phyloP scores from a whole-genome alignment of 2,113 vertebrate genomes.

The Physeter macrocephalus region DNA sequence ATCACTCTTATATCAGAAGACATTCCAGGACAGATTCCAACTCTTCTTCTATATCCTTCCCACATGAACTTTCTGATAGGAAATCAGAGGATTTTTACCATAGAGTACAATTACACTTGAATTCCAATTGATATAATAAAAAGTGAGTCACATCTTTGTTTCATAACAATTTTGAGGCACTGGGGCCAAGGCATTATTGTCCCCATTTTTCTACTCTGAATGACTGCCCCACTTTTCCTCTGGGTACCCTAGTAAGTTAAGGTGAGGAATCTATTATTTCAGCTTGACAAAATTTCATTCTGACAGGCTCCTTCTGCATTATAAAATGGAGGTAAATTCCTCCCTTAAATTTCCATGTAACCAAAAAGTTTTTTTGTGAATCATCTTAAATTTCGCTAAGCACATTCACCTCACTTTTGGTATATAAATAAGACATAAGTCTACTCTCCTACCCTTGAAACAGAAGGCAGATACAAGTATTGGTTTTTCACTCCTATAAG shows the following conservation, averaged over 20 bases:
- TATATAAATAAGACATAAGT: background rate
- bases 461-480: background rate
- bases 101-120: background rate
- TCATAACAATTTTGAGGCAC: background rate
- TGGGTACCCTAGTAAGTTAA: background rate
- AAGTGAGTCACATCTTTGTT: background rate
- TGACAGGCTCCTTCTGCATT: background rate
- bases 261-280: background rate
- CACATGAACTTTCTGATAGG: background rate
- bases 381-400: background rate
- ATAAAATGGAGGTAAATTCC: background rate
- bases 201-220: background rate
- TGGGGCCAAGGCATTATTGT: background rate
- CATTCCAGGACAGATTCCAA: background rate
- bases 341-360: background rate
- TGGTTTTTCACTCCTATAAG: background rate
- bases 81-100: background rate
- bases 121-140: slow-evolving; percentile 25
- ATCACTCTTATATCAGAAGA: background rate
- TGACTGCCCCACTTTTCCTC: background rate
- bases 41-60: background rate
- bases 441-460: background rate
- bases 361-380: background rate
- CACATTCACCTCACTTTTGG: background rate
- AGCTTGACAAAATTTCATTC: background rate